Conservation (phyloP, 2,113 vertebrate genomes). For the Pyrgilauda ruficollis region DNA sequence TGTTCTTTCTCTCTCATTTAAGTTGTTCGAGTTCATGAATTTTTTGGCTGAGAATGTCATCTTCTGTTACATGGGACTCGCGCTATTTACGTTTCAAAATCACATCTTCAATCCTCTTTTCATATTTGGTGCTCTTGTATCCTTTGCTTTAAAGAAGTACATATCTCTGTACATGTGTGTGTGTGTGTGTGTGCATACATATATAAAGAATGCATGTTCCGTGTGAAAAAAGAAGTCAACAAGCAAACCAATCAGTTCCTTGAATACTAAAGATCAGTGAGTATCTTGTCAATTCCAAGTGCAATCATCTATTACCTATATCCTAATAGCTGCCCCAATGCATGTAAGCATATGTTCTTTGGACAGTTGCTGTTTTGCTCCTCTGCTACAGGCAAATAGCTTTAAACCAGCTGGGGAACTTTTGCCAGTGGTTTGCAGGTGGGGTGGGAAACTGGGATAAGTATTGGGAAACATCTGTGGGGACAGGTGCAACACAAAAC, state of each 20-base stretch:
- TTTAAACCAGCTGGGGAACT: not conserved
- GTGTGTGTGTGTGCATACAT: rapidly evolving
- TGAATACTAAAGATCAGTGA: not conserved
- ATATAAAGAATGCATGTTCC: not conserved
- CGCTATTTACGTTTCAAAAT: conserved; percentile 81
- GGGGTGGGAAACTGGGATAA: not conserved
- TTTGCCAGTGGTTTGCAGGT: not conserved
- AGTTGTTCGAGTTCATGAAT: conserved; percentile 89
- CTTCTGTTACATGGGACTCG: conserved; percentile 87
- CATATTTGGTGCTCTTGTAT: conserved; percentile 85
- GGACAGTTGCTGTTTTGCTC: not conserved
- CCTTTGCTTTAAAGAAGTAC: conserved; percentile 71
- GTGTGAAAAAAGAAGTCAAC: not conserved
- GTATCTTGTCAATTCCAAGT: not conserved
- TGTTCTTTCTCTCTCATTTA: conserved; percentile 66
- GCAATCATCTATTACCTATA: not conserved
- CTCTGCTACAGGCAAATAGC: not conserved
- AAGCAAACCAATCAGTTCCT: not conserved
- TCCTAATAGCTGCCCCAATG: not conserved
- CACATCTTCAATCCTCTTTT: conserved; percentile 83
- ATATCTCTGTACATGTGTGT: rapidly evolving
- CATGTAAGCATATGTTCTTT: not conserved
- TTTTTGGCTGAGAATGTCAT: conserved; percentile 89
- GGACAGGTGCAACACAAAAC: not conserved
- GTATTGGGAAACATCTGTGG: not conserved